phyloP scores from a whole-genome alignment of 2,113 vertebrate genomes.

The Dermatemys mawii region DNA sequence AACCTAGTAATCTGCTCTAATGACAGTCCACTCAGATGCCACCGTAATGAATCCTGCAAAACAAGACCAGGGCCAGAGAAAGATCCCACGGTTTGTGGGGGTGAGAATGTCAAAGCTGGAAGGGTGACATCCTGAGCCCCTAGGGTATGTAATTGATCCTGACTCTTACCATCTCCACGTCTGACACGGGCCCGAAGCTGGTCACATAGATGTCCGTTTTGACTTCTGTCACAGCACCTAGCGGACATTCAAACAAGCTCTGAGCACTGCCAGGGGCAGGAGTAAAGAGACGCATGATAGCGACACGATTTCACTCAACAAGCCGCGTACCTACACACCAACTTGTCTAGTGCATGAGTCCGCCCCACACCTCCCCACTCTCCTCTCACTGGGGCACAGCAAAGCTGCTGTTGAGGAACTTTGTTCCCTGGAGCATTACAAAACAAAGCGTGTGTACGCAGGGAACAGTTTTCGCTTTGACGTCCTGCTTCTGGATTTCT shows the following conservation, averaged over 20 bases:
- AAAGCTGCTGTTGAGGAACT: background rate
- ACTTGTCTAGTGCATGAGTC: too few relatives aligned
- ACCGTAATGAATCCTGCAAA: constrained; percentile 76
- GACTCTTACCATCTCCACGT: constrained; percentile 93
- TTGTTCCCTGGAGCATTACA: background rate
- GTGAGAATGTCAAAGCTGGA: background rate
- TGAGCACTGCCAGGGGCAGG: rapidly evolving
- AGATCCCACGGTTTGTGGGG: background rate
- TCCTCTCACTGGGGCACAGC: too few relatives aligned
- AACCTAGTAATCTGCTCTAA: constrained; percentile 84
- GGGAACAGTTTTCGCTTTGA: background rate
- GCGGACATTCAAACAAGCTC: constrained; percentile 8
- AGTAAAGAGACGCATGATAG: background rate
- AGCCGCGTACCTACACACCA: background rate
- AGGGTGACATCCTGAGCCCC: background rate
- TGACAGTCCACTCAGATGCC: constrained; percentile 82
- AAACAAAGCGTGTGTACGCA: background rate
- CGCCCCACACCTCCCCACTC: too few relatives aligned
- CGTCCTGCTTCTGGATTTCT: background rate
- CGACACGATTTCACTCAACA: background rate
- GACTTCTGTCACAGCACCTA: constrained; percentile 92
- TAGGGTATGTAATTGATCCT: too few relatives aligned
- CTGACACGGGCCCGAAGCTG: constrained; percentile 94
- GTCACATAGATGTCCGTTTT: constrained; percentile 97
- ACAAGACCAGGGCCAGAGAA: background rate